Evolutionary conservation across 2,113 vertebrate species (phyloP).

Genomic region (Callorhinus ursinus): DNA sequence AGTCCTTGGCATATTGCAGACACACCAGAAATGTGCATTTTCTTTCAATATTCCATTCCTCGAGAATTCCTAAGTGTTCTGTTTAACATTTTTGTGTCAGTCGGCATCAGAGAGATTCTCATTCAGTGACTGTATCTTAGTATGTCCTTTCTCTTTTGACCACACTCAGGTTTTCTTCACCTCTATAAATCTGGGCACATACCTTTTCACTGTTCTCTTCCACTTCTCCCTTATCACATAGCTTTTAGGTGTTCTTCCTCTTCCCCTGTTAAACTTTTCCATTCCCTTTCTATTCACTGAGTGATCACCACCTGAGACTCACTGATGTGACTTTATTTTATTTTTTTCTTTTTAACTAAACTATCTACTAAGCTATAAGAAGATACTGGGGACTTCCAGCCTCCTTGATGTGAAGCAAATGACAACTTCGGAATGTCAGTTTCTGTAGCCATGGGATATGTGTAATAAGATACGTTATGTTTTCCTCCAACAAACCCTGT

Average conservation of each 20-base stretch:
- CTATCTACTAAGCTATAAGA: background rate
- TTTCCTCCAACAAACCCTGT: background rate
- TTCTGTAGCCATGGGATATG: background rate
- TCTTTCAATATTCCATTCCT: background rate
- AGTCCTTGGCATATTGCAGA: background rate
- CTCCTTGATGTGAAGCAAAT: background rate
- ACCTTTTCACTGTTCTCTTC: background rate
- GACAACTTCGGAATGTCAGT: background rate
- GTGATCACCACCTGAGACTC: background rate
- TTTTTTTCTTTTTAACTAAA: background rate
- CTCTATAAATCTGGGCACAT: background rate
- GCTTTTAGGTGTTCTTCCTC: background rate
- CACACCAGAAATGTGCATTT: background rate
- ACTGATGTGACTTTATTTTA: background rate
- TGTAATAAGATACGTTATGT: background rate
- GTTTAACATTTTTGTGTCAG: background rate
- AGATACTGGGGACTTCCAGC: constrained; percentile 21
- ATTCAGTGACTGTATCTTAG: background rate
- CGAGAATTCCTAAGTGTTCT: background rate
- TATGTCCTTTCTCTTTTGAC: background rate
- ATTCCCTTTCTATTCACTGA: background rate
- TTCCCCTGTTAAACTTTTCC: background rate
- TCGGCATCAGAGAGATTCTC: background rate
- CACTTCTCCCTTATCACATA: background rate
- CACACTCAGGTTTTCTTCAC: background rate